These are phyloP conservation scores for Rhagonycha lutea DNA, from an alignment of 2,888 invertebrate species.

Conservation along the genomic window DNA sequence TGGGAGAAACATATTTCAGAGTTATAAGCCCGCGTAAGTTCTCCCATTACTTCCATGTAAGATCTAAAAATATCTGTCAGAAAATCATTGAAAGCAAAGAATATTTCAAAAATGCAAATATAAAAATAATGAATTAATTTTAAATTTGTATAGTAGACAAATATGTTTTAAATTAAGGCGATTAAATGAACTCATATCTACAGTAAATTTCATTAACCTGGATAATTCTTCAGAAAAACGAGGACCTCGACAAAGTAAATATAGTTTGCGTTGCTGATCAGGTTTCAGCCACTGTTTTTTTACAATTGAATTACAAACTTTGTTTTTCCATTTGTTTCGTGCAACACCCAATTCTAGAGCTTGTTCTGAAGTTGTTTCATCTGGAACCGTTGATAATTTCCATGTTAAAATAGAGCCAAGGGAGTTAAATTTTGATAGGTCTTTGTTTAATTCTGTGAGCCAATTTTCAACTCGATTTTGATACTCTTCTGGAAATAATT, in stretches of 20 bases:
- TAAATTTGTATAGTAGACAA: too few species aligned
- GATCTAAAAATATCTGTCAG: constrained; percentile 23
- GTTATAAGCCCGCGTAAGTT: constrained; percentile 64
- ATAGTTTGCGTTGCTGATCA: constrained; percentile 59
- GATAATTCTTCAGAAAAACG: constrained; percentile 60
- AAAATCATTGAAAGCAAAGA: neutral
- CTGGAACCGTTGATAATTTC: constrained; percentile 40
- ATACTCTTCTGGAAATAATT: constrained; percentile 37
- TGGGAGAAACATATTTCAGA: constrained; percentile 60
- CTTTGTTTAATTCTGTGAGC: constrained; percentile 40
- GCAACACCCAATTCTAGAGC: constrained; percentile 38
- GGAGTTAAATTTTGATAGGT: constrained; percentile 41
- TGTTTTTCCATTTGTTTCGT: constrained; percentile 50
- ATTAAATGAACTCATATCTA: neutral
- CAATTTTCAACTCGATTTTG: constrained; percentile 41
- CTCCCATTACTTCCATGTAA: constrained; percentile 53
- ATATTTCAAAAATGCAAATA: too few species aligned
- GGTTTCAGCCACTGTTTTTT: constrained; percentile 32
- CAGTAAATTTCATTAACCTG: constrained; percentile 52
- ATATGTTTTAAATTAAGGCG: neutral
- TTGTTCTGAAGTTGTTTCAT: constrained; percentile 35
- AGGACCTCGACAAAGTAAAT: constrained; percentile 67
- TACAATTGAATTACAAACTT: constrained; percentile 43
- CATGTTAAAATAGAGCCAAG: constrained; percentile 44
- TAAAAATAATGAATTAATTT: too few species aligned